Conservation (phyloP, 2,113 vertebrate species). For the Heliornis fulica region DNA sequence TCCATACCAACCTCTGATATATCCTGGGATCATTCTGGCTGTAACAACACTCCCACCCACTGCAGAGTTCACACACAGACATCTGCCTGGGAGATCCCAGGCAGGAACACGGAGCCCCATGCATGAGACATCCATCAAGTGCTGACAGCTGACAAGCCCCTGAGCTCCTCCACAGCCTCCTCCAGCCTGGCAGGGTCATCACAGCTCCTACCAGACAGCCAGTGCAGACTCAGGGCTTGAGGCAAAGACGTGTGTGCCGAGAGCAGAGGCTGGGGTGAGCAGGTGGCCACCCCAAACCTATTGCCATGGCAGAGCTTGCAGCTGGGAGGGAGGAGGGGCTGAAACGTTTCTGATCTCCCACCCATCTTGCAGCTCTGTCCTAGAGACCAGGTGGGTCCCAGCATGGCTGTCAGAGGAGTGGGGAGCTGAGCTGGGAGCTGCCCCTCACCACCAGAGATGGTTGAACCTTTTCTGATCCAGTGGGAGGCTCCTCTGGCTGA, state of each 20-base stretch:
- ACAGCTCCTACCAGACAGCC: neutral
- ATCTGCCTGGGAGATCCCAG: neutral
- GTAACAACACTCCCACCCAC: neutral
- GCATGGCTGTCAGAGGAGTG: neutral
- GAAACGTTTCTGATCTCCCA: neutral
- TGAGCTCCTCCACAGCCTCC: neutral
- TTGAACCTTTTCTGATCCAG: neutral
- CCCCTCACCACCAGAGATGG: neutral
- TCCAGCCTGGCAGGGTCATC: neutral
- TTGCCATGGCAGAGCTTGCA: neutral
- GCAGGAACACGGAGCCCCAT: neutral
- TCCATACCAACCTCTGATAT: neutral
- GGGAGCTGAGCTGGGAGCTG: neutral
- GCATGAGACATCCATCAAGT: neutral
- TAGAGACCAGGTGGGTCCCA: fast-evolving
- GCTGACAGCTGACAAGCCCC: neutral
- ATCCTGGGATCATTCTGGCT: neutral
- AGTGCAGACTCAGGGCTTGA: neutral
- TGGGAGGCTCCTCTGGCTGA: neutral
- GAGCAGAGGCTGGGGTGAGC: neutral
- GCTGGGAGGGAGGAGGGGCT: neutral
- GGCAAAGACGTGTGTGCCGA: neutral
- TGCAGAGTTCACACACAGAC: neutral
- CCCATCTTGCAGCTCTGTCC: neutral
- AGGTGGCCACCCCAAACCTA: neutral